These are phyloP conservation scores for Montipora capricornis DNA, from an alignment of 64 coral and sea anemone species.

Conservation along the genomic window DNA sequence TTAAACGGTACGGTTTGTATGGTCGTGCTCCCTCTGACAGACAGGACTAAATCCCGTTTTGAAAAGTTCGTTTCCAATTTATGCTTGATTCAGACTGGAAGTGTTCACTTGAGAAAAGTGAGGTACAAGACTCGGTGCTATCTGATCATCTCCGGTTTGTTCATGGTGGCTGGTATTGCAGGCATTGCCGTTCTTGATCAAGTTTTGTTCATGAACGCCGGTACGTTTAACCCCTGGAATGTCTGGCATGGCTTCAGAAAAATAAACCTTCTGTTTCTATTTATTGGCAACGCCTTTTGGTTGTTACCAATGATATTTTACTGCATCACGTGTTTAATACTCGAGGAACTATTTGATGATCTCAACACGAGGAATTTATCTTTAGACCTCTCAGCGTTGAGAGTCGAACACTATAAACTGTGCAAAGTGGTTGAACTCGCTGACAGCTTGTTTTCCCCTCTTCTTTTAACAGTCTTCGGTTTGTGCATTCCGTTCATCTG, in stretches of 20 bases:
- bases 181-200: background rate
- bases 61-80: background rate
- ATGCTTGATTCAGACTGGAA: background rate
- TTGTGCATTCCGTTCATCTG: background rate
- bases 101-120: background rate
- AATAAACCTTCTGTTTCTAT: background rate
- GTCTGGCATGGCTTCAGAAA: conserved; percentile 14
- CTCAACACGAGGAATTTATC: background rate
- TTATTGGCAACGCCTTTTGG: conserved; percentile 1
- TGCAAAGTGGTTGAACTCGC: background rate
- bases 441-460: background rate
- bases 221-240: background rate
- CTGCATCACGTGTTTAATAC: conserved; percentile 2
- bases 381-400: background rate
- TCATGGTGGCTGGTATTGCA: background rate
- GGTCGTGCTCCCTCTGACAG: background rate
- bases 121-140: background rate
- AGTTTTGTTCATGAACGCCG: background rate
- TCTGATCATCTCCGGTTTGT: background rate
- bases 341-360: conserved; percentile 11
- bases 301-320: conserved; percentile 18
- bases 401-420: background rate
- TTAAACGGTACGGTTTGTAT: background rate
- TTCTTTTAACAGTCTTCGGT: background rate
- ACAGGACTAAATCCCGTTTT: background rate